A percentile compares a stretch with the other conserved stretches of the same genome.
phyloP scores from a whole-genome alignment of 2,797 vertebrate genomes.

The Synaphobranchus kaupii region DNA sequence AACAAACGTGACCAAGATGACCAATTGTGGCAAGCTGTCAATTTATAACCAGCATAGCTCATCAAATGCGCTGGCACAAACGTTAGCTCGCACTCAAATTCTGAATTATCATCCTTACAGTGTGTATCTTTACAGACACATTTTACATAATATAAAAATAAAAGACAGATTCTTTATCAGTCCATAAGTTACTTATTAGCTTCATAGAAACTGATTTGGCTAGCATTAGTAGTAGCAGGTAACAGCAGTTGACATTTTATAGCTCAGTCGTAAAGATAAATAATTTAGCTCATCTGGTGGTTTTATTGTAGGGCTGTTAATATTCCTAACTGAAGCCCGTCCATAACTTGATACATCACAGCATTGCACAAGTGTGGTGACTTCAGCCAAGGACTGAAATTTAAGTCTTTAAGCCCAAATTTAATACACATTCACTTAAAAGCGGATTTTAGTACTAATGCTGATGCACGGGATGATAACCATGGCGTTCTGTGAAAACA shows the following conservation, averaged over 20 bases:
- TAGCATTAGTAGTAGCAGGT: not conserved
- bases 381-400: not conserved
- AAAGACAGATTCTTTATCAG: not conserved
- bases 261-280: not conserved
- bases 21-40: too few species aligned
- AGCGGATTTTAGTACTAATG: not conserved
- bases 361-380: not conserved
- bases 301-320: not conserved
- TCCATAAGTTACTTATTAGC: conserved; percentile 2
- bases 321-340: not conserved
- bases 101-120: too few species aligned
- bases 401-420: not conserved
- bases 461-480: not conserved
- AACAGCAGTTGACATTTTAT: not conserved
- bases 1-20: too few species aligned
- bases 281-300: not conserved
- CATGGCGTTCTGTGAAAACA: not conserved
- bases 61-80: too few species aligned
- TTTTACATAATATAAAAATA: not conserved
- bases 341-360: not conserved
- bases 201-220: not conserved
- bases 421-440: not conserved
- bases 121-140: not conserved
- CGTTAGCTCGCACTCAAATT: too few species aligned
- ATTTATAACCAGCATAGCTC: too few species aligned